Evolutionary conservation across 2,113 vertebrate genomes (phyloP).

Genomic region (Pelusios castaneus): DNA sequence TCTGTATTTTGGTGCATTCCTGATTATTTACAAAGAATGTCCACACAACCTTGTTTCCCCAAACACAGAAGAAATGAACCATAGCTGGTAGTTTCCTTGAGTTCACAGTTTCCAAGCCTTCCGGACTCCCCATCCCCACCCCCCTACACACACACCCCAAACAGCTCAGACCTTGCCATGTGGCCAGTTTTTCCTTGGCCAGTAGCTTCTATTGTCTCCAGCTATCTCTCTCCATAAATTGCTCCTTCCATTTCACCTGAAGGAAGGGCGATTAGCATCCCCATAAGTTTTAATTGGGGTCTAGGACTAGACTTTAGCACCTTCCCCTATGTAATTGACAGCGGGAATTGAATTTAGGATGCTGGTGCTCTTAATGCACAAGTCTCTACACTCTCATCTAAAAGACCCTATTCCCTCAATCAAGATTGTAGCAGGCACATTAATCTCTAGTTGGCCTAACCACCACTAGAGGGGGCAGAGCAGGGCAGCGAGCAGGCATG

Average conservation of each 20-base stretch:
- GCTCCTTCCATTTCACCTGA: fast-evolving
- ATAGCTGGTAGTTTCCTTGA: not conserved
- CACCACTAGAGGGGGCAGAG: not conserved
- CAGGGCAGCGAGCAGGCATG: not conserved
- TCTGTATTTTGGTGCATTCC: not conserved
- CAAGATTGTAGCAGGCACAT: not conserved
- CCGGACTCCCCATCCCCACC: not conserved
- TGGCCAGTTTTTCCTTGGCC: not conserved
- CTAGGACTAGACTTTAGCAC: not conserved
- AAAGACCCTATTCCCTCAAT: not conserved
- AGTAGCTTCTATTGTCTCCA: not conserved
- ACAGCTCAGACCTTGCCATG: not conserved
- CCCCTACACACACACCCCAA: not conserved
- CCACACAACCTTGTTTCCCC: not conserved
- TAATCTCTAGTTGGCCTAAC: not conserved
- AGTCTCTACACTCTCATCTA: not conserved
- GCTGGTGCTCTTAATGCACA: not conserved
- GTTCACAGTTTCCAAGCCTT: not conserved
- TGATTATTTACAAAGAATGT: not conserved
- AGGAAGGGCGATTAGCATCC: fast-evolving
- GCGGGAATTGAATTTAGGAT: not conserved
- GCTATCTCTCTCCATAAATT: not conserved
- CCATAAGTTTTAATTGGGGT: fast-evolving
- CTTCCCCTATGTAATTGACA: not conserved
- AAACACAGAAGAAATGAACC: not conserved